Base-by-base conservation (phyloP, 1,140 invertebrate species). In the Tetranychus cinnabarinus region DNA sequence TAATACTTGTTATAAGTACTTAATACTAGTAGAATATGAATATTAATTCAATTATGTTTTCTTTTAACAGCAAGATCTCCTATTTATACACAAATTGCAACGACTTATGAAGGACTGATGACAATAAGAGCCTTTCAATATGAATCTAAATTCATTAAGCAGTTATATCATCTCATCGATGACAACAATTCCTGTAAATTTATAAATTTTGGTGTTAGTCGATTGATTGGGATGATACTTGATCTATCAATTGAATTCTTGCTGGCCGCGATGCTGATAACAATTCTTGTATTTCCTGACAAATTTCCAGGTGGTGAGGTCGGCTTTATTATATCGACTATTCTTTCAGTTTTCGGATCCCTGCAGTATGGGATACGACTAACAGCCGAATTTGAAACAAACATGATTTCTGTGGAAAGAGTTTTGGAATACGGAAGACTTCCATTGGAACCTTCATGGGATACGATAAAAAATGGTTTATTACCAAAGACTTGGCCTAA, bases 301-400 rank as follows among this genome's bases (percentile, higher is more conserved):
- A 42, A 42, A 3, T 36, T 62, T 35, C 59, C 61, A 12, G 81
- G 79, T 12, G 83, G 84, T 0, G 75, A 82, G 63, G 84, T 88
- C 6, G 86, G 86, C 31, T 66, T 90, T 47, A 81, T 83, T 1
- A 80, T 89, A 57, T 82, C 84, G 0, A 85, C 87, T 68, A 78
- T 79, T 2, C 81, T 87, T 52, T 76, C 79, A 0, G 71, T 89
- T 57, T 81, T 82, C 31, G 81, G 82, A 2, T 80, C 84, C 74
- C 81, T 87, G 59, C 86, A 88, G 68, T 88, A 82, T 80, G 85
- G 83, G 1, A 82, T 90, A 60, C 75, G 82, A 59, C 83, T 87
- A 67, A 81, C 80, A 13, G 80, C 86, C 0, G 86, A 89, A 70
- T 80, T 85, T 2, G 78, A 89, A 65, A 83, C 82, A 60, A 79